Evolutionary conservation across 2,888 invertebrate species (phyloP).

Genomic region (Mythimna impura): DNA sequence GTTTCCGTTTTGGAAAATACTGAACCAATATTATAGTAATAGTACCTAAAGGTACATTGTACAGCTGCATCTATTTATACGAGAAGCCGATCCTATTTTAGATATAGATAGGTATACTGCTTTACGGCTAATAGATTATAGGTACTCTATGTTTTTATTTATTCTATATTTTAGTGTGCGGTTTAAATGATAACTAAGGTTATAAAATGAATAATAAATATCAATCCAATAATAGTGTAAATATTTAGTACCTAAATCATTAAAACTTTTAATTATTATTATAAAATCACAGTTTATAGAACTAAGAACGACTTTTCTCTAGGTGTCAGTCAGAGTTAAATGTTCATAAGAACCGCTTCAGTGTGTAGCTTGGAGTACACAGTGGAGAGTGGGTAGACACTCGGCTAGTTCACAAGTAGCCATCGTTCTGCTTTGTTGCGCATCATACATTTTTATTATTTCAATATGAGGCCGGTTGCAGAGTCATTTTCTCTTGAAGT

Average conservation of each 20-base stretch:
- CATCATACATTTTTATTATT: conserved; percentile 20
- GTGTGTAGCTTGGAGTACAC: not conserved
- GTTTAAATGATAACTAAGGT: too few species aligned
- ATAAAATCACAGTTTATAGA: not conserved
- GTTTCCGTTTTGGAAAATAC: conserved; percentile 12
- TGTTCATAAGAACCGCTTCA: not conserved
- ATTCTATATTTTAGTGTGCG: too few species aligned
- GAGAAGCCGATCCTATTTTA: too few species aligned
- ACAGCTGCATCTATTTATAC: too few species aligned
- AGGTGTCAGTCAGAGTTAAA: not conserved
- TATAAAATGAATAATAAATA: too few species aligned
- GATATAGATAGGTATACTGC: too few species aligned
- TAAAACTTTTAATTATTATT: too few species aligned
- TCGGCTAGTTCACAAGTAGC: conserved; percentile 40
- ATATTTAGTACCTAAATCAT: too few species aligned
- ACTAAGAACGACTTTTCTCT: not conserved
- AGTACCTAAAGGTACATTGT: too few species aligned
- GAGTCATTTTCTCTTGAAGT: not conserved
- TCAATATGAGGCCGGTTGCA: conserved; percentile 14
- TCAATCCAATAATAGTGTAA: too few species aligned
- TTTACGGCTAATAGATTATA: too few species aligned
- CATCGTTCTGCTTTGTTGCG: conserved; percentile 36
- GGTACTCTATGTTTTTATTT: too few species aligned
- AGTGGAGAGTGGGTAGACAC: conserved; percentile 11
- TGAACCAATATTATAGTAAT: not conserved